Percentiles rank a stretch among this genome's conserved stretches.
These are phyloP conservation scores for Carposina sasakii DNA, from an alignment of 1,140 invertebrate species.

Conservation along the genomic window DNA sequence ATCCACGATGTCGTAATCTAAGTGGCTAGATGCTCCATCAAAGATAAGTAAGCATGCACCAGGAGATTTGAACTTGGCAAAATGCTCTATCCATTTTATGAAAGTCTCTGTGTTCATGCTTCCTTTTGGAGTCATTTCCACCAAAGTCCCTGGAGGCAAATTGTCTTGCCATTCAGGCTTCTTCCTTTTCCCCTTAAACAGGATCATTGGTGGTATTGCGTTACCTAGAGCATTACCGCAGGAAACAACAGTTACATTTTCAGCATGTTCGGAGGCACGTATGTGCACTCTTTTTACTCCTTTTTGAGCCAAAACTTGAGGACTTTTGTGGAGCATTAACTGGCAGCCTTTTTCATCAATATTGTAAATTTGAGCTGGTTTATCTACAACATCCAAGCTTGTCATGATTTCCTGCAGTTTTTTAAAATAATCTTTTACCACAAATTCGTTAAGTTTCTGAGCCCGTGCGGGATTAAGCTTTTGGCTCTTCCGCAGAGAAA, in stretches of 20 bases:
- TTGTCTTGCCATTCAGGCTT: constrained; percentile 56
- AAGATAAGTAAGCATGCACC: not conserved
- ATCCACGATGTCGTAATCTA: not conserved
- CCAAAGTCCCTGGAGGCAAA: constrained; percentile 19
- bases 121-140: not conserved
- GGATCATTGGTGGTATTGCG: constrained; percentile 43
- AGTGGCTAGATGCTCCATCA: not conserved
- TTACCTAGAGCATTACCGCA: constrained; percentile 46
- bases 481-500: constrained; percentile 22
- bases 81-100: not conserved
- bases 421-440: constrained; percentile 25
- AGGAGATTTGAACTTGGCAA: not conserved
- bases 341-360: constrained; percentile 43
- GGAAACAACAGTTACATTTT: constrained; percentile 44
- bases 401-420: constrained; percentile 22
- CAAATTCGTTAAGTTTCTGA: constrained; percentile 28
- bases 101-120: not conserved
- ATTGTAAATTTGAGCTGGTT: constrained; percentile 38
- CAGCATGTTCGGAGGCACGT: constrained; percentile 34
- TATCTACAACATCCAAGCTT: constrained; percentile 23
- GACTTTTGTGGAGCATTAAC: constrained; percentile 31
- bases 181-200: constrained; percentile 26
- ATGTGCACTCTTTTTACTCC: constrained; percentile 36
- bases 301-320: constrained; percentile 32
- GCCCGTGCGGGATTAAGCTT: constrained; percentile 26